Base-by-base conservation (phyloP, 2,888 invertebrate species). In the Myopa tessellatipennis region DNA sequence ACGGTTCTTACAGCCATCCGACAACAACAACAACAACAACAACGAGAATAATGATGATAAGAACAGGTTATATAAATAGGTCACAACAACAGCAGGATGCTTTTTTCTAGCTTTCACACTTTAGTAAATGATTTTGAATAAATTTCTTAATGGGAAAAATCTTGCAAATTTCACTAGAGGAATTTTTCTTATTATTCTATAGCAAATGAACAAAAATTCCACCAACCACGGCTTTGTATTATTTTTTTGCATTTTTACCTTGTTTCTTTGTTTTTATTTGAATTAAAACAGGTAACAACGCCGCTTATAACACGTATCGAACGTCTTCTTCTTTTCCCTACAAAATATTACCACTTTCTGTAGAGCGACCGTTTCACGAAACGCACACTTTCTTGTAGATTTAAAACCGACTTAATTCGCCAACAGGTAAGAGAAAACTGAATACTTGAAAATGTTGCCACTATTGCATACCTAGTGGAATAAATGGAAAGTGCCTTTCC, bases 41-140 rank as follows among this genome's bases (percentile, higher is more conserved):
- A 45, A 45, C 45, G 10, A 45, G 0, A 45, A 45, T 45, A 6
- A 45, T 45, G 45, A 45, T 45, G 45, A 45, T 61, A 65, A 77
- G 82, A 87, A 87, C 87, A 86, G 87, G 87, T 87, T 87, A 86
- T 85, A 86, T 86, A 87, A 87, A 87, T 87, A 81, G 84, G 87
- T 85, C 85, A 85, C 2, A 38, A 36, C 70, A 36, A 10, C 6
- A 36, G 45, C 63, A 18, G 50, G 52, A 61, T 61, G 36, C 26
- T n/a, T 67, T 67, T 60, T 58, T 58, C 50, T 10, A 55, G 34
- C 18, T 18, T 52, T 38, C 18, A 18, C 50, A 45, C 38, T 5
- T 18, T n/a, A 18, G 6, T 69, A n/a, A 69, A n/a, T 26, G n/a
- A 40, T 69, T 70, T 55, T 70, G 16, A 67, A 36, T 26, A 26